Percentiles rank a stretch among this genome's conserved stretches.
Conservation (phyloP, 2,888 invertebrate species). For the Clostera curtula region DNA sequence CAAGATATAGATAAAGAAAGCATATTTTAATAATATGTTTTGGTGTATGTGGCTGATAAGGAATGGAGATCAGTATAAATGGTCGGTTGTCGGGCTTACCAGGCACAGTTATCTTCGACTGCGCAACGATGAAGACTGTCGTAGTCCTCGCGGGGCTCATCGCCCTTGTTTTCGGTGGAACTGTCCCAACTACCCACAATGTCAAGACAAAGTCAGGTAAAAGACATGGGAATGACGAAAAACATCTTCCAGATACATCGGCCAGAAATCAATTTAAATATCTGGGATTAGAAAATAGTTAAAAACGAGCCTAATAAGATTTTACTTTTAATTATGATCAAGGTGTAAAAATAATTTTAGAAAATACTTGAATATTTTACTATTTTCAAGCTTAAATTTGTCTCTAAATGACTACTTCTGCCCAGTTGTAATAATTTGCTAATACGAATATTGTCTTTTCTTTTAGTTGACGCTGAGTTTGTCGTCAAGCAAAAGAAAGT, state of each 20-base stretch:
- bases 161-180: conserved; percentile 46
- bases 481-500: conserved; percentile 53
- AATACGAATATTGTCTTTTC: conserved; percentile 10
- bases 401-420: no score
- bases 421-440: no score
- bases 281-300: no score
- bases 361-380: no score
- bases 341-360: no score
- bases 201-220: conserved; percentile 1
- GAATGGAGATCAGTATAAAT: conserved; percentile 24
- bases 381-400: no score
- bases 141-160: conserved; percentile 52
- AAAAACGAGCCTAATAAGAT: no score
- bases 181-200: conserved; percentile 22
- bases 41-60: conserved; percentile 9
- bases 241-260: no score
- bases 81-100: neutral
- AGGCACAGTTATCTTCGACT: conserved; percentile 47
- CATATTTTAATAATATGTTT: conserved; percentile 14
- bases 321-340: no score
- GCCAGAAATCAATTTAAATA: no score
- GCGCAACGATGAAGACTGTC: conserved; percentile 64
- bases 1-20: conserved; percentile 17
- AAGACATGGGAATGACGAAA: no score
- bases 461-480: conserved; percentile 34